Evolutionary conservation across 2,888 invertebrate genomes (phyloP).

Genomic region (Lagria hirta): DNA sequence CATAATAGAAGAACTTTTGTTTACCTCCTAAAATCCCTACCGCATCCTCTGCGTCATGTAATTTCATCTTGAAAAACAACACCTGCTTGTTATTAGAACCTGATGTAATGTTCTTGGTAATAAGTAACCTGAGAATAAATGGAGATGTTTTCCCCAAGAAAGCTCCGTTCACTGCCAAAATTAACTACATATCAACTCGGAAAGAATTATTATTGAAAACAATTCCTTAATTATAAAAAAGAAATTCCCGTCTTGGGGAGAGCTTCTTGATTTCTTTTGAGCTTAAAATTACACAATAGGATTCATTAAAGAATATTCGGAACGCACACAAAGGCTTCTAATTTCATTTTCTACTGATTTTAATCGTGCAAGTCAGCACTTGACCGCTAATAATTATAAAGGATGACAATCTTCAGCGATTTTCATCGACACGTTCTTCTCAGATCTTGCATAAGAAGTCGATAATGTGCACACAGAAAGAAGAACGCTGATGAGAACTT

Average conservation of each 20-base stretch:
- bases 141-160: constrained; percentile 36
- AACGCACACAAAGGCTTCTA: constrained; percentile 12
- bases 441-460: constrained; percentile 6
- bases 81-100: constrained; percentile 33
- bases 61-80: constrained; percentile 34
- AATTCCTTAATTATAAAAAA: constrained; percentile 22
- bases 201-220: constrained; percentile 22
- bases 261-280: constrained; percentile 4
- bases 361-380: constrained; percentile 23
- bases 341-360: constrained; percentile 9
- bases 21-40: constrained; percentile 17
- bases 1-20: too few relatives aligned
- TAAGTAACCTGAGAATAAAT: constrained; percentile 37
- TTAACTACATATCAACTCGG: constrained; percentile 22
- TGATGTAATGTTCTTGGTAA: constrained; percentile 34
- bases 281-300: constrained; percentile 11
- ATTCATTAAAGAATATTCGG: constrained; percentile 12
- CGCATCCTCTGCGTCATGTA: constrained; percentile 27
- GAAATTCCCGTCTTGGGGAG: too few relatives aligned
- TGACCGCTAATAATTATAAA: constrained; percentile 23
- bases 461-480: constrained; percentile 23
- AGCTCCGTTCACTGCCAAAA: constrained; percentile 23
- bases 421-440: constrained; percentile 6
- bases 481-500: constrained; percentile 26
- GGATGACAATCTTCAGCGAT: constrained; percentile 13